phyloP scores from a whole-genome alignment of 2,888 invertebrate species.

The Sturmia bella region DNA sequence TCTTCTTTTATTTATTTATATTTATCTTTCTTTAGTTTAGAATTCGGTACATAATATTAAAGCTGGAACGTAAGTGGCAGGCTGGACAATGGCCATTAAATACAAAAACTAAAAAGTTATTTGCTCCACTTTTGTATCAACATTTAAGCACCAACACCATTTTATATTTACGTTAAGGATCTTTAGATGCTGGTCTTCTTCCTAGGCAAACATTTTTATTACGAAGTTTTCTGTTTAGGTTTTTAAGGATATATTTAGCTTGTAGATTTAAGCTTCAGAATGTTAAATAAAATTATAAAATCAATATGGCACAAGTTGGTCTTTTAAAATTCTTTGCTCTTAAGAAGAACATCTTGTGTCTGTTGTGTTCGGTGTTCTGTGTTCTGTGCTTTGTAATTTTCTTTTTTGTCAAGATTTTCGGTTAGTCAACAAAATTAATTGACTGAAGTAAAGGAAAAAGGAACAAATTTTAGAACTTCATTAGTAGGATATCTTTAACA shows the following conservation, averaged over 20 bases:
- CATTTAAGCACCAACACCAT: conserved; percentile 60
- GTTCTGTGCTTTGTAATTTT: conserved; percentile 21
- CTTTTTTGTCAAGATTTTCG: background rate
- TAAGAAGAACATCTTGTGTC: background rate
- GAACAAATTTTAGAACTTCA: conserved; percentile 52
- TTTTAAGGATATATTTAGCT: background rate
- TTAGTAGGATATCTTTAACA: conserved; percentile 35
- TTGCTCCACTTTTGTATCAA: conserved; percentile 60
- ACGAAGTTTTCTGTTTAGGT: conserved; percentile 3
- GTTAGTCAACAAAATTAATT: conserved; percentile 48
- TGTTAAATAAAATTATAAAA: conserved; percentile 52
- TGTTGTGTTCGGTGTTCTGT: too few relatives aligned
- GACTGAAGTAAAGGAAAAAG: conserved; percentile 35
- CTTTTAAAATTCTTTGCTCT: conserved; percentile 9
- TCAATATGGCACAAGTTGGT: conserved; percentile 44
- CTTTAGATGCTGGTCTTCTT: conserved; percentile 33
- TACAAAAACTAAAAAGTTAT: conserved; percentile 53
- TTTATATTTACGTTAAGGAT: conserved; percentile 48
- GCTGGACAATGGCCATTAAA: conserved; percentile 8
- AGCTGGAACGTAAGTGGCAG: background rate
- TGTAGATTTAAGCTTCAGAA: conserved; percentile 20
- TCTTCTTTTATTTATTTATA: conserved; percentile 19
- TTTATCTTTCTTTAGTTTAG: conserved; percentile 10
- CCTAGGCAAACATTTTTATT: conserved; percentile 12
- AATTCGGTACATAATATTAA: background rate